Conservation (phyloP, 2,888 invertebrate genomes). For the Cryptocephalus moraei region DNA sequence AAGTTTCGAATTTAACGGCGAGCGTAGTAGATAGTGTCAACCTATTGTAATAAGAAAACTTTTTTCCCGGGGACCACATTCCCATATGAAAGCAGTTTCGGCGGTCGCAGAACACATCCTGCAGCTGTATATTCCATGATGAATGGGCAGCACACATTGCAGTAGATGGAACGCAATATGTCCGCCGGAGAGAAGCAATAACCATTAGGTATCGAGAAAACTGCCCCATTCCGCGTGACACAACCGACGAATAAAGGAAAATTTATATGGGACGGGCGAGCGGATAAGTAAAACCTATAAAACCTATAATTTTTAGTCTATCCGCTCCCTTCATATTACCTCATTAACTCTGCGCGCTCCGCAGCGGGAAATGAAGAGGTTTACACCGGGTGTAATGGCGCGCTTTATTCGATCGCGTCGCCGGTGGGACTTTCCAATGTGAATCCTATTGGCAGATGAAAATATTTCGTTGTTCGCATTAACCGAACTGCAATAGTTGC, state of each 20-base stretch:
- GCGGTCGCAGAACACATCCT: slow-evolving; percentile 24
- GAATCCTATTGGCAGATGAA: too few species aligned
- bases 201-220: slow-evolving; percentile 52
- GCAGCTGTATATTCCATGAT: slow-evolving; percentile 36
- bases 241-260: slow-evolving; percentile 49
- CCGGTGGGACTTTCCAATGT: too few species aligned
- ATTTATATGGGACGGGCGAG: slow-evolving; percentile 42
- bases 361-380: not conserved
- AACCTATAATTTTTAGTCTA: slow-evolving; percentile 7
- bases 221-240: slow-evolving; percentile 51
- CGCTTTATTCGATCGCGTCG: too few species aligned
- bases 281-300: slow-evolving; percentile 25
- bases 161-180: slow-evolving; percentile 51
- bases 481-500: too few species aligned
- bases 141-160: slow-evolving; percentile 49
- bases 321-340: slow-evolving; percentile 5
- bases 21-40: too few species aligned
- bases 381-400: not conserved
- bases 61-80: too few species aligned
- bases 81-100: slow-evolving; percentile 12
- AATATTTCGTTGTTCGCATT: too few species aligned
- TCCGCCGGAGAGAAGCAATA: slow-evolving; percentile 49
- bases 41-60: too few species aligned
- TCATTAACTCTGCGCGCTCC: slow-evolving; percentile 1
- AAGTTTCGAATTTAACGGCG: too few species aligned